phyloP scores from a whole-genome alignment of 64 coral and sea anemone genomes.

The Pocillopora damicornis region DNA sequence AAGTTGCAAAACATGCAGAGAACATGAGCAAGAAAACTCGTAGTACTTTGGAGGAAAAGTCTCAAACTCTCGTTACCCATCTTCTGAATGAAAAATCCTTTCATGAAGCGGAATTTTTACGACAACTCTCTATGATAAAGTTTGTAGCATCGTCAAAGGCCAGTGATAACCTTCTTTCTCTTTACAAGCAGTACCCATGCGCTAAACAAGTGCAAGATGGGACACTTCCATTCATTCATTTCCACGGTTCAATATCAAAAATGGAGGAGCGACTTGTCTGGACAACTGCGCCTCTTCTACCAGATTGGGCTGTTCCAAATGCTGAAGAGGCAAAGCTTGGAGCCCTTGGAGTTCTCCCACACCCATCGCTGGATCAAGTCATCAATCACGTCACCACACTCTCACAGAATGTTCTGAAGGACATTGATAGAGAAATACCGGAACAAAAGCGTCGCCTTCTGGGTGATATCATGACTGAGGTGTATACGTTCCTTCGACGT shows the following conservation, averaged over 20 bases:
- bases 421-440: slow-evolving; percentile 36
- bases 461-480: slow-evolving; percentile 52
- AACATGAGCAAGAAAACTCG: neutral
- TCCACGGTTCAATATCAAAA: slow-evolving; percentile 47
- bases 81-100: slow-evolving; percentile 39
- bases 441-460: slow-evolving; percentile 22
- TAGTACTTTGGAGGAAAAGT: slow-evolving; percentile 44
- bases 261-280: slow-evolving; percentile 52
- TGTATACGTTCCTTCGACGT: slow-evolving; percentile 52
- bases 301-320: slow-evolving; percentile 38
- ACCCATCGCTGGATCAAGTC: slow-evolving; percentile 61
- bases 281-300: slow-evolving; percentile 61
- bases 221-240: slow-evolving; percentile 25
- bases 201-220: neutral
- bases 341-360: slow-evolving; percentile 37
- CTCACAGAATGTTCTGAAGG: slow-evolving; percentile 40
- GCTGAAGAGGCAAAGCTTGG: neutral
- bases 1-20: slow-evolving; percentile 48
- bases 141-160: slow-evolving; percentile 71
- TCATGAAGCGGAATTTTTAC: slow-evolving; percentile 36
- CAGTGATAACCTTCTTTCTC: slow-evolving; percentile 10
- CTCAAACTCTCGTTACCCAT: slow-evolving; percentile 56
- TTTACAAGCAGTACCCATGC: slow-evolving; percentile 48
- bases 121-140: slow-evolving; percentile 53
- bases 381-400: slow-evolving; percentile 46